phyloP scores from a whole-genome alignment of 2,888 invertebrate genomes.

The Chymomyza caudatula region DNA sequence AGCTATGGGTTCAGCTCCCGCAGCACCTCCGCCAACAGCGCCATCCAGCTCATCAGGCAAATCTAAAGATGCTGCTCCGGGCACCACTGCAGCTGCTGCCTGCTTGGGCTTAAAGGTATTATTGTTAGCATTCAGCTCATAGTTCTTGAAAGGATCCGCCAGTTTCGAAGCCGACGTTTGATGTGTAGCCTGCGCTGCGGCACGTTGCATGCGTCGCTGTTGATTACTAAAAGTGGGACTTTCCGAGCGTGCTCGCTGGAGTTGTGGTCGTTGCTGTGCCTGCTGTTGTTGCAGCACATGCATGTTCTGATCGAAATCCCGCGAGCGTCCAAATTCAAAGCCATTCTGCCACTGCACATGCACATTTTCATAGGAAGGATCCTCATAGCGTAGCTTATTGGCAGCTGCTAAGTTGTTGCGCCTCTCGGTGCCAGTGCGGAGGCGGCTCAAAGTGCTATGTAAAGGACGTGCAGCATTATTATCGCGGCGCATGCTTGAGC shows the following conservation, averaged over 20 bases:
- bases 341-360: conserved; percentile 78
- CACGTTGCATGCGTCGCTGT: conserved; percentile 59
- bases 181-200: conserved; percentile 41
- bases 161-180: conserved; percentile 46
- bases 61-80: too few relatives aligned
- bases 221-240: conserved; percentile 75
- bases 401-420: conserved; percentile 3
- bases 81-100: conserved; percentile 34
- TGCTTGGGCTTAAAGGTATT: conserved; percentile 75
- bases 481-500: conserved; percentile 58
- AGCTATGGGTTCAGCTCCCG: conserved; percentile 28
- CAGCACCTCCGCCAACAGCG: conserved; percentile 55
- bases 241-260: conserved; percentile 76
- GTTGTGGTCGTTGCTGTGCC: conserved; percentile 58
- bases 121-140: conserved; percentile 76
- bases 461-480: conserved; percentile 65
- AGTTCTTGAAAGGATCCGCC: conserved; percentile 76
- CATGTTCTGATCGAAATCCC: conserved; percentile 63
- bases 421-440: conserved; percentile 51
- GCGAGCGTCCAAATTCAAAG: conserved; percentile 76
- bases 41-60: conserved; percentile 61
- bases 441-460: conserved; percentile 73
- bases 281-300: conserved; percentile 20
- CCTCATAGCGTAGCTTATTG: conserved; percentile 68
- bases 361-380: conserved; percentile 77